Evolutionary conservation across 2,113 vertebrate genomes (phyloP).

Genomic region (Mixornis gularis): DNA sequence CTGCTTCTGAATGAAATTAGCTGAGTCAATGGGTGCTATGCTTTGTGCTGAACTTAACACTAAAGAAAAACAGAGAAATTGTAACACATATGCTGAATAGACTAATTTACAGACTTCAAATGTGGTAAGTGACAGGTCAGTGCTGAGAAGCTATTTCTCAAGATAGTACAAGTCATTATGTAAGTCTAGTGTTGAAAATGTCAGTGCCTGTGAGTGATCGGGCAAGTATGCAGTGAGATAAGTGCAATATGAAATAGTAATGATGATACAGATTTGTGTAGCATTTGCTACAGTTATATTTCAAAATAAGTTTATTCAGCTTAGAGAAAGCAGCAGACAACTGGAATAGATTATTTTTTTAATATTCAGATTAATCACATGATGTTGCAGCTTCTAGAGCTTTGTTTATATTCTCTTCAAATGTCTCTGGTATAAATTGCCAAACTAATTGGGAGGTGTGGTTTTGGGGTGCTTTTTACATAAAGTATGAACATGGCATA

Average conservation of each 20-base stretch:
- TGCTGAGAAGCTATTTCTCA: background rate
- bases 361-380: background rate
- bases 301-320: background rate
- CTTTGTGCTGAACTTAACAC: background rate
- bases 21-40: background rate
- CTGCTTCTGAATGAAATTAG: slow-evolving; percentile 5
- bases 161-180: background rate
- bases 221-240: background rate
- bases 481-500: background rate
- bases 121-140: background rate
- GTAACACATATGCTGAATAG: background rate
- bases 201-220: background rate
- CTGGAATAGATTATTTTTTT: background rate
- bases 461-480: background rate
- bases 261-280: background rate
- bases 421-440: background rate
- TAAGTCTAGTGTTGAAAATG: slow-evolving; percentile 13
- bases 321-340: background rate
- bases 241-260: slow-evolving; percentile 35
- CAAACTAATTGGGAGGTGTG: rapidly evolving
- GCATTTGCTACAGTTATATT: slow-evolving; percentile 22
- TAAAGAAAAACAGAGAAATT: background rate
- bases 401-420: background rate
- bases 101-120: background rate
- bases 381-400: background rate